Base-by-base conservation (phyloP, 2,113 vertebrate species). In the Proterorhinus semilunaris region DNA sequence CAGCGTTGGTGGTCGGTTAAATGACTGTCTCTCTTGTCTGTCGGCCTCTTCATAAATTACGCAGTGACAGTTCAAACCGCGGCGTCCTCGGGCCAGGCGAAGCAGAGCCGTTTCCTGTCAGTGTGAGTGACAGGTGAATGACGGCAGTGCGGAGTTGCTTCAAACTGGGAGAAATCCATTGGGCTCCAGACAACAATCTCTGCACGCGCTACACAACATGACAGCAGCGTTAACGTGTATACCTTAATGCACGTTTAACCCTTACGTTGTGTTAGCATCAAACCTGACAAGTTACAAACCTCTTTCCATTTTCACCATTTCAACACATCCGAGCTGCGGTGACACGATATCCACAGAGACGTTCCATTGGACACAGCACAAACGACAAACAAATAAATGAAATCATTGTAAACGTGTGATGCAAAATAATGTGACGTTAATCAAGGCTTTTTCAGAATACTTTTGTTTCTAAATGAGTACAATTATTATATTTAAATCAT, bases 31-130 rank as follows among this genome's bases (percentile, higher is more conserved):
- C 9, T 1, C 55, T 65, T 61, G 61, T 65, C 10, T 7, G 13
- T 10, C 16, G n/a, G 13, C 46, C 45, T 10, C 47, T 10, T 43
- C 49, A 6, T 11, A 62, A 51, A 50, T 65, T 46, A 10, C 11
- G 46, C 11, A 3, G 13, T 50, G 42, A 9, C 50, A 15, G 36
- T 45, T 16, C 17, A 10, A 49, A 54, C 51, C 13, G 10, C 27
- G 51, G 62, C 21, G 27, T 64, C 48, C 51, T 44, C 49, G 1
- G 69, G 62, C 53, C 65, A 72, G 65, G n/a, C 15, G 15, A 15
- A 61, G 42, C 42, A 50, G 68, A 55, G 44, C 8, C 8, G 66
- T 63, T 57, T 11, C 45, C 65, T 13, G 61, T 80, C 66, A 51
- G 15, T 7, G 65, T 71, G n/a, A 63, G 10, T 64, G 45, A 71